Evolutionary conservation across 2,888 invertebrate genomes (phyloP).

Genomic region (Papilio gigon): DNA sequence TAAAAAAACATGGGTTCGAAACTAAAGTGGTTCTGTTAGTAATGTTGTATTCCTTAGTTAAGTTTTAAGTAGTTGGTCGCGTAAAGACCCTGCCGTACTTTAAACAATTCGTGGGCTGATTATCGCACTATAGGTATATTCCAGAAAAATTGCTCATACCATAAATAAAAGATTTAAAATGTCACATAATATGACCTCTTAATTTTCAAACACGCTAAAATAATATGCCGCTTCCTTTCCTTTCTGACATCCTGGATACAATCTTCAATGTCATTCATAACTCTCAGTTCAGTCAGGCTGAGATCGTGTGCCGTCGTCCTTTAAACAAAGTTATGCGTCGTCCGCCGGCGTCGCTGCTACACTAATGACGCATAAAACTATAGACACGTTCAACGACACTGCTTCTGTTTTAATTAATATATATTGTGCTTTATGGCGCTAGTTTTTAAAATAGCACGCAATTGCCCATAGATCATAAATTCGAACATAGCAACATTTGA

Average conservation of each 20-base stretch:
- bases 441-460: too few species aligned
- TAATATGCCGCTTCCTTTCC: slow-evolving; percentile 40
- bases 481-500: too few species aligned
- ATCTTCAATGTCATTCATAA: slow-evolving; percentile 52
- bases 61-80: not conserved
- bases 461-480: too few species aligned
- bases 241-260: slow-evolving; percentile 4
- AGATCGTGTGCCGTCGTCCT: slow-evolving; percentile 46
- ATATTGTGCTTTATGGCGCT: too few species aligned
- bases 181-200: not conserved
- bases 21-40: not conserved
- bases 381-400: slow-evolving; percentile 29
- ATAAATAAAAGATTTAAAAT: too few species aligned
- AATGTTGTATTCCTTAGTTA: not conserved
- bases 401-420: slow-evolving; percentile 9
- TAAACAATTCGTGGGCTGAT: too few species aligned
- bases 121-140: too few species aligned
- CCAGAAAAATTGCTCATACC: too few species aligned
- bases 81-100: not conserved
- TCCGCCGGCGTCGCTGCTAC: slow-evolving; percentile 40
- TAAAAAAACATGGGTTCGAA: slow-evolving; percentile 6
- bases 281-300: slow-evolving; percentile 45
- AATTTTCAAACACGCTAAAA: not conserved
- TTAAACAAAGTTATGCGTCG: slow-evolving; percentile 48
- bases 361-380: slow-evolving; percentile 45